Base-by-base conservation (phyloP, 2,888 invertebrate genomes). In the Lithophane socia region DNA sequence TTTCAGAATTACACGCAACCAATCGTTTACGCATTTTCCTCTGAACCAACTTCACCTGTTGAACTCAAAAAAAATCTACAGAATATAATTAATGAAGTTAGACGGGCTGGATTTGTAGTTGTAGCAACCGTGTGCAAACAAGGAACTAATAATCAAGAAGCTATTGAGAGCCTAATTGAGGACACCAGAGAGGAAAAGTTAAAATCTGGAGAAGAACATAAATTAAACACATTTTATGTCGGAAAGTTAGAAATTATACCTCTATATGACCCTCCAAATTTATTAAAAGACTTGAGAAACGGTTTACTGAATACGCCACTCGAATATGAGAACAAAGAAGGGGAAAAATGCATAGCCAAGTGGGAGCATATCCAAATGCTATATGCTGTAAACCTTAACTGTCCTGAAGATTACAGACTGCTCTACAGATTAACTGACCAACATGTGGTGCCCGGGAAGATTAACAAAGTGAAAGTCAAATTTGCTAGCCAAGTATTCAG, bases 121-220 rank as follows among this genome's bases (percentile, higher is more conserved):
- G 77, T 85, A 12, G 80, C 82, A 37, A 84, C 84, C 5, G 73
- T 86, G 8, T 87, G 86, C 66, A 81, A 85, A 49, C 83, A 85
- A 54, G 82, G 85, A 44, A 47, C 72, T 10, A 80, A 77, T 60
- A 85, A 85, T 79, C 42, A 68, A 4, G 49, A 81, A 16, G 75
- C 80, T 13, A 73, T 87, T n/a, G 86, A 83, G 58, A 74, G 58
- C 16, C 54, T 87, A 21, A 64, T 88, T 3, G 54, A 86, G 37
- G 84, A 86, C 61, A 83, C 85, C 29, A 64, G 72, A 63, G 66
- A 63, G 10, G 74, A 63, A 7, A 68, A 79, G 67, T 68, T 77
- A 49, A 73, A 77, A 73, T 75, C 18, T 52, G 68, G 72, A 18
- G 13, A 56, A 68, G 77, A 82, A 73, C 66, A 24, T 13, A 66